Evolutionary conservation across 2,113 vertebrate genomes (phyloP).

Genomic region (Cisticola juncidis): DNA sequence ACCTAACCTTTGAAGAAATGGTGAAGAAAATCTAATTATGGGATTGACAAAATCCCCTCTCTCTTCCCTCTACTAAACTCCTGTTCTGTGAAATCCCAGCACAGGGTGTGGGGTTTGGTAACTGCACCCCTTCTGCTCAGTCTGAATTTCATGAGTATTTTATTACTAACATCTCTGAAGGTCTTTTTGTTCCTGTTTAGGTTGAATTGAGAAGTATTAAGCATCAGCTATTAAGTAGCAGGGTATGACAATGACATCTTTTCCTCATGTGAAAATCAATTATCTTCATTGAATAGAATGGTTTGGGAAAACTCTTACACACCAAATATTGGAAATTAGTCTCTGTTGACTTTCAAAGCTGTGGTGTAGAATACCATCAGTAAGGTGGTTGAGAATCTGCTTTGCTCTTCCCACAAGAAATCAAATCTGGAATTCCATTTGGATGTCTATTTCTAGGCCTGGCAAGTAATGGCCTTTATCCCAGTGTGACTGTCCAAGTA

Average conservation of each 20-base stretch:
- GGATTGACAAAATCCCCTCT: neutral
- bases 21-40: neutral
- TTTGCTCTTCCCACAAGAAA: neutral
- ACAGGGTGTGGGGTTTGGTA: neutral
- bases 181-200: neutral
- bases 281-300: neutral
- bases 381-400: neutral
- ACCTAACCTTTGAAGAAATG: neutral
- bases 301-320: neutral
- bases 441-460: neutral
- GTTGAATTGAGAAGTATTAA: neutral
- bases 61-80: neutral
- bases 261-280: neutral
- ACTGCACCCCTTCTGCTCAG: neutral
- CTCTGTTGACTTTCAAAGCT: neutral
- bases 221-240: neutral
- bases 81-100: neutral
- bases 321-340: neutral
- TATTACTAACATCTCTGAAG: neutral
- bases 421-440: neutral
- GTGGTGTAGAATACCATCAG: neutral
- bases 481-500: neutral
- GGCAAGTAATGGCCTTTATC: neutral
- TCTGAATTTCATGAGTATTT: neutral
- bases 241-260: neutral